Base-by-base conservation (phyloP, 2,113 vertebrate genomes). In the Neolamprologus caudopunctatus region DNA sequence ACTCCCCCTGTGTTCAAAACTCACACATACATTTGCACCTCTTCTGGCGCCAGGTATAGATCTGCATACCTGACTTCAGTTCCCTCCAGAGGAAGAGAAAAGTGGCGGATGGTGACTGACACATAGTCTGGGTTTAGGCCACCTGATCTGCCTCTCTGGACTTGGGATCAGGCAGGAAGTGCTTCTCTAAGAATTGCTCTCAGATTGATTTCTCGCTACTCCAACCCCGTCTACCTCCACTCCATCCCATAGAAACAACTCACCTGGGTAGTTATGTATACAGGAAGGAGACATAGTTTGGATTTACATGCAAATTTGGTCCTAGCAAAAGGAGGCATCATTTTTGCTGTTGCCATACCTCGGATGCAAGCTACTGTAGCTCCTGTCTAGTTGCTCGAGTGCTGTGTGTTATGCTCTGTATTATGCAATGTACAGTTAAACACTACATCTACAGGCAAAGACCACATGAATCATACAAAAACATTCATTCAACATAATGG, bases 381-480 rank as follows among this genome's bases (percentile, higher is more conserved):
- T 87, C 42, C 85, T 89, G 87, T 82, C 51, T 61, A 1, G 83
- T 58, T 83, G 85, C 82, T 40, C 11, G 57, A 91, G 83, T 53
- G 84, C 81, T 88, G 55, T 89, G 17, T 79, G 80, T 91, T 93
- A 90, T 90, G 83, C 82, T 91, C 78, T 88, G 16, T 81, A 75
- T 92, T 92, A 91, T 89, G 84, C 88, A 89, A 90, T 92, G 63
- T 85, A 88, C 90, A 79, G 71, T 92, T 90, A 82, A 42, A 80
- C 80, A 84, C 14, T 73, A 81, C 33, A 83, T 82, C 13, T 16
- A 35, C 82, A 75, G 83, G 63, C 35, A 26, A 79, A 71, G 37
- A 84, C 71, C 55, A 85, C 75, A 84, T 63, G 73, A 83, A 90
- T 91, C 81, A 85, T 13, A 88, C 53, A 58, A 35, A 82, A 88